Evolutionary conservation across 2,113 vertebrate genomes (phyloP).

Genomic region (Apodemus speciosus): DNA sequence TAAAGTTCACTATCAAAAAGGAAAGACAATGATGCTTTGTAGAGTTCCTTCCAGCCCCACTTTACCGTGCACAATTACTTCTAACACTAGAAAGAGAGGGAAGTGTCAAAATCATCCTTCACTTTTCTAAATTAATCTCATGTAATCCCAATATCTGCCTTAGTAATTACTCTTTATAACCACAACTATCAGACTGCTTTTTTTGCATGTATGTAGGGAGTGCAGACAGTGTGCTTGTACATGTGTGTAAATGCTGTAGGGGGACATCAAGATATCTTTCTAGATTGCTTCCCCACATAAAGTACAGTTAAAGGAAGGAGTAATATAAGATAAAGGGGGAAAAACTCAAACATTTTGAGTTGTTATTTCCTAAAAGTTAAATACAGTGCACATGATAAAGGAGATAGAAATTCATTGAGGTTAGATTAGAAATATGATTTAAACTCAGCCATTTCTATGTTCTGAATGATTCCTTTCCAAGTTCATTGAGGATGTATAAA

Average conservation of each 20-base stretch:
- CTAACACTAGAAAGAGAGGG: not conserved
- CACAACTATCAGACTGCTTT: not conserved
- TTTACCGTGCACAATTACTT: not conserved
- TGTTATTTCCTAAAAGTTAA: conserved; percentile 22
- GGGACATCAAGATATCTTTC: not conserved
- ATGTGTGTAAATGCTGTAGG: not conserved
- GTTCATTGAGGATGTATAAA: not conserved
- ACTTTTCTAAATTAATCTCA: not conserved
- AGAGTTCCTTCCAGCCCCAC: not conserved
- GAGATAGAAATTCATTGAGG: not conserved
- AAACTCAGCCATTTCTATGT: not conserved
- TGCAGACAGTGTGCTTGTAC: not conserved
- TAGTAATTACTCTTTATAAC: not conserved
- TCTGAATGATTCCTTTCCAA: not conserved
- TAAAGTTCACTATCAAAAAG: conserved; percentile 31
- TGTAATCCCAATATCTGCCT: conserved; percentile 1
- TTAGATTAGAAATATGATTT: conserved; percentile 5
- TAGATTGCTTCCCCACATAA: not conserved
- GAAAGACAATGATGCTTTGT: not conserved
- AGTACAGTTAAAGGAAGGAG: not conserved
- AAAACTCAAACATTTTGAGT: not conserved
- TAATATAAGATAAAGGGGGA: not conserved
- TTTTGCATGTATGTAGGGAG: not conserved
- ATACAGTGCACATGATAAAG: not conserved
- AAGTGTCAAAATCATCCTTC: not conserved